These are phyloP conservation scores for Latheticus oryzae DNA, from an alignment of 2,888 invertebrate genomes.

Conservation along the genomic window DNA sequence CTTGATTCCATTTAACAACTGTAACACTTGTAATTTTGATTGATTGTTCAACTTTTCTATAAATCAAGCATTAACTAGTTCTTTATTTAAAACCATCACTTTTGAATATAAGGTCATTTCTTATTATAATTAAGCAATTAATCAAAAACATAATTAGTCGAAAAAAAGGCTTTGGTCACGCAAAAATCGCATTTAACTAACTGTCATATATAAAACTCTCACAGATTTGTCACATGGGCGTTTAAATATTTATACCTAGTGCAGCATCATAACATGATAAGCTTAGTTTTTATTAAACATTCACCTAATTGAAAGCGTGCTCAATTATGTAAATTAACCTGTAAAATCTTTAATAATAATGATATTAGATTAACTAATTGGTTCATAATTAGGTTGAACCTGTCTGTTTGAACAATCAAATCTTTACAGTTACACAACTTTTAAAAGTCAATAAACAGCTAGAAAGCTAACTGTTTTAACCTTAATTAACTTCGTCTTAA, in stretches of 20 bases:
- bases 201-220: too few species aligned
- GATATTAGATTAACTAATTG: conserved; percentile 30
- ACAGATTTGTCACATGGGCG: conserved; percentile 21
- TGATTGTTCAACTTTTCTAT: too few species aligned
- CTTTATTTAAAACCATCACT: too few species aligned
- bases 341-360: conserved; percentile 28
- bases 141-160: too few species aligned
- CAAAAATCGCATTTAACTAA: too few species aligned
- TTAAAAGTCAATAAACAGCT: conserved; percentile 28
- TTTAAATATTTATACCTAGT: conserved; percentile 11
- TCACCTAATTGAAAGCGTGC: conserved; percentile 24
- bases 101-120: too few species aligned
- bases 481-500: conserved; percentile 37
- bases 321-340: conserved; percentile 30
- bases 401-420: conserved; percentile 27
- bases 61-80: too few species aligned
- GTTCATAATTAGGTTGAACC: conserved; percentile 27
- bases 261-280: conserved; percentile 19
- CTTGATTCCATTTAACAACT: too few species aligned
- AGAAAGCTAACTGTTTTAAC: conserved; percentile 40
- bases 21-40: too few species aligned
- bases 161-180: too few species aligned
- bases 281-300: conserved; percentile 15
- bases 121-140: too few species aligned
- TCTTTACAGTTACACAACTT: conserved; percentile 32